Evolutionary conservation across 2,888 invertebrate species (phyloP).

Genomic region (Anoplius nigerrimus): DNA sequence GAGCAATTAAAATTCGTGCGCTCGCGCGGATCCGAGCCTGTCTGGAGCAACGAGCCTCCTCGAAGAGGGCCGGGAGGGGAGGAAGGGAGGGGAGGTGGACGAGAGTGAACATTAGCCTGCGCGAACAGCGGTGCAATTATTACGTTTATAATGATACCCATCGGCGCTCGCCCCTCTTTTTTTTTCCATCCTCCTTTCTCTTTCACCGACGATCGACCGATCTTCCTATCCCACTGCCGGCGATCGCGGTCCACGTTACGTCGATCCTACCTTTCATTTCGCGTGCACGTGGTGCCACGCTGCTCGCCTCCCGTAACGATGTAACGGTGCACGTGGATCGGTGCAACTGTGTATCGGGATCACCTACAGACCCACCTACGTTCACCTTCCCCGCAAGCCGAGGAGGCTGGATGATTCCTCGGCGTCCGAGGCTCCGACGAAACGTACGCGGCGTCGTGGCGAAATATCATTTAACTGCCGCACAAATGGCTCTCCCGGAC

Average conservation of each 20-base stretch:
- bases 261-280: conserved; percentile 46
- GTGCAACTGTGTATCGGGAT: conserved; percentile 45
- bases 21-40: background rate
- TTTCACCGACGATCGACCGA: conserved; percentile 1
- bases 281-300: too few species aligned
- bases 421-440: too few species aligned
- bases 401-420: too few species aligned
- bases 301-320: too few species aligned
- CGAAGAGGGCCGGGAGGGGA: too few species aligned
- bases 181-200: conserved; percentile 10
- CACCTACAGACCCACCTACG: conserved; percentile 45
- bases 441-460: too few species aligned
- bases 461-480: too few species aligned
- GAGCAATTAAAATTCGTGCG: too few species aligned
- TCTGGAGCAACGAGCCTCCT: too few species aligned
- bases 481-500: too few species aligned
- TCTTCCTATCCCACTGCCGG: background rate
- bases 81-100: too few species aligned
- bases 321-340: conserved; percentile 32
- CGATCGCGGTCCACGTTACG: conserved; percentile 8
- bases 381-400: conserved; percentile 38
- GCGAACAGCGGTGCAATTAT: conserved; percentile 25
- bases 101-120: too few species aligned
- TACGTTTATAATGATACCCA: conserved; percentile 13
- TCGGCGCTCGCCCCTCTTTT: conserved; percentile 20